phyloP scores from a whole-genome alignment of 2,888 invertebrate genomes.

The Agrilus mali region DNA sequence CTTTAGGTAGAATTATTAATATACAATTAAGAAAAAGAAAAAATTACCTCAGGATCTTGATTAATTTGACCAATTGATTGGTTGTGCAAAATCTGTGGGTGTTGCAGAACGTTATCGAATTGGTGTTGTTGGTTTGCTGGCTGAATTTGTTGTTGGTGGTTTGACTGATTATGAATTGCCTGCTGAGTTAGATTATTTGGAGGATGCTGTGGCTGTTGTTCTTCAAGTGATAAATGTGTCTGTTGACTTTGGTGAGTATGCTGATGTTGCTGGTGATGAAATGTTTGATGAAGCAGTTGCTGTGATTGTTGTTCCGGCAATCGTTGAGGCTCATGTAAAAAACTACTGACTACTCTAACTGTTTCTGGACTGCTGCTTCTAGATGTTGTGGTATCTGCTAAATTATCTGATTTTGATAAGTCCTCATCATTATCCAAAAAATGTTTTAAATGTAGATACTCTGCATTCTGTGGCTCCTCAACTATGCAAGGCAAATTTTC shows the following conservation, averaged over 20 bases:
- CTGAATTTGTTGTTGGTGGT: not conserved
- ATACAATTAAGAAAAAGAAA: too few relatives aligned
- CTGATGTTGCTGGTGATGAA: constrained; percentile 7
- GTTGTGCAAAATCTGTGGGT: constrained; percentile 2
- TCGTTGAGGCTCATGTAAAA: constrained; percentile 7
- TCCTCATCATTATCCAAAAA: constrained; percentile 29
- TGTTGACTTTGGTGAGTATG: constrained; percentile 6
- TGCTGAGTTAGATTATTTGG: constrained; percentile 2
- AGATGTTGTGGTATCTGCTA: constrained; percentile 18
- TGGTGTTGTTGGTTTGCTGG: constrained; percentile 5
- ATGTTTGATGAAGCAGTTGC: constrained; percentile 7
- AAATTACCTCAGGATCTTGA: too few relatives aligned
- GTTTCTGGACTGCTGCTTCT: constrained; percentile 20
- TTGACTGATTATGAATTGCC: constrained; percentile 3
- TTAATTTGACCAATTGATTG: not conserved
- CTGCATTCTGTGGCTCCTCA: constrained; percentile 25
- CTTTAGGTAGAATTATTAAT: too few relatives aligned
- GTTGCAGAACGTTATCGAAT: not conserved
- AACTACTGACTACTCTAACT: constrained; percentile 8
- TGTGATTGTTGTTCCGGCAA: constrained; percentile 5
- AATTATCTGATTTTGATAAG: constrained; percentile 19
- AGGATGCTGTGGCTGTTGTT: constrained; percentile 4
- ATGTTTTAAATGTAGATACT: constrained; percentile 29
- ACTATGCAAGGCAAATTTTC: constrained; percentile 20
- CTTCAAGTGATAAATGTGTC: constrained; percentile 2